Evolutionary conservation across 2,888 invertebrate species (phyloP).

Genomic region (Biston betularia): DNA sequence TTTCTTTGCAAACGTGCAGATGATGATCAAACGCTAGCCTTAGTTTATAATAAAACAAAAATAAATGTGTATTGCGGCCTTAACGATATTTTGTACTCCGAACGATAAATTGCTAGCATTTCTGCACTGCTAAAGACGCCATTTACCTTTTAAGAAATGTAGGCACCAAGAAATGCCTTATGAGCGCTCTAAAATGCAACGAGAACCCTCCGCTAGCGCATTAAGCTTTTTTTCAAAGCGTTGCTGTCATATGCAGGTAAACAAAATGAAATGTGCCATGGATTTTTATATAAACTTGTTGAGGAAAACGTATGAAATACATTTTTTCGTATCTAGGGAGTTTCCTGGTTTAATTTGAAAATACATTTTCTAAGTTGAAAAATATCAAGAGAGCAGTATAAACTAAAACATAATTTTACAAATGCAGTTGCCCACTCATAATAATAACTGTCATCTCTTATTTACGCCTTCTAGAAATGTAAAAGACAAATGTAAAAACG

Average conservation of each 20-base stretch:
- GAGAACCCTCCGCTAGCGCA: constrained; percentile 26
- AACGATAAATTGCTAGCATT: background rate
- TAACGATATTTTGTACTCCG: constrained; percentile 25
- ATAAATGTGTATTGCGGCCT: no score
- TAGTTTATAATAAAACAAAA: no score
- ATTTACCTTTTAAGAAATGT: constrained; percentile 35
- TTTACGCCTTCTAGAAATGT: no score
- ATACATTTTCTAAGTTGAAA: no score
- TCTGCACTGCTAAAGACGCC: constrained; percentile 31
- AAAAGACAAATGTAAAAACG: no score
- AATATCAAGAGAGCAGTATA: no score
- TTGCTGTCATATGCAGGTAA: constrained; percentile 30
- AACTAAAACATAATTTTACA: no score
- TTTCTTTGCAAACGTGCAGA: no score
- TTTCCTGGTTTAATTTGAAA: no score
- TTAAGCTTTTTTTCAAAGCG: constrained; percentile 32
- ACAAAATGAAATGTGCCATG: constrained; percentile 25
- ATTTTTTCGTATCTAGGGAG: background rate
- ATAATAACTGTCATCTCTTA: no score
- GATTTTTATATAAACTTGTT: background rate
- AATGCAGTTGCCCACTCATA: no score
- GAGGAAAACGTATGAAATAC: background rate
- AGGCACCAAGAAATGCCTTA: constrained; percentile 36
- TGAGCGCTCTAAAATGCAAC: constrained; percentile 36
- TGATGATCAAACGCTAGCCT: no score